Evolutionary conservation across 2,113 vertebrate genomes (phyloP).

Genomic region (Amazona vittata): DNA sequence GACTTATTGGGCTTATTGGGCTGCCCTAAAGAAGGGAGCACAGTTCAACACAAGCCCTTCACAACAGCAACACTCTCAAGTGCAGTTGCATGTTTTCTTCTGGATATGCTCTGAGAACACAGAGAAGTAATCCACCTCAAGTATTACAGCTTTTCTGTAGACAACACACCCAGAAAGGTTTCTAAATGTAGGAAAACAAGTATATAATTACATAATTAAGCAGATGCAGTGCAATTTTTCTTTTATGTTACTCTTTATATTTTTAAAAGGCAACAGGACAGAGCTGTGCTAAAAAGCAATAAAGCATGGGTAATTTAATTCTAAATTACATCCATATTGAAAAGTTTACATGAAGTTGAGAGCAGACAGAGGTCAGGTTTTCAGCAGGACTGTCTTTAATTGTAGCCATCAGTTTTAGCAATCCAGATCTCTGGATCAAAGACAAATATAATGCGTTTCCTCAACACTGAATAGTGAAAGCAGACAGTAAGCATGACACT

Average conservation of each 20-base stretch:
- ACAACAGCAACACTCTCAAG: not conserved
- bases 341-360: constrained; percentile 91
- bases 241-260: constrained; percentile 77
- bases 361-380: constrained; percentile 84
- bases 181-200: constrained; percentile 78
- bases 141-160: constrained; percentile 24
- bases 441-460: constrained; percentile 78
- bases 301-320: constrained; percentile 92
- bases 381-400: constrained; percentile 83
- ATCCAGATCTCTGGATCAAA: constrained; percentile 80
- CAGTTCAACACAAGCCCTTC: not conserved
- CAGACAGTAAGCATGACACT: constrained; percentile 71
- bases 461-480: constrained; percentile 69
- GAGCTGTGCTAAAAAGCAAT: constrained; percentile 86
- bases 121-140: not conserved
- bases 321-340: constrained; percentile 93
- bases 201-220: constrained; percentile 78
- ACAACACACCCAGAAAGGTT: constrained; percentile 61
- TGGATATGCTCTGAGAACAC: not conserved
- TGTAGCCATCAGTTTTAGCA: constrained; percentile 81
- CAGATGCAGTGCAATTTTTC: constrained; percentile 77
- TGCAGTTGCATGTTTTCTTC: not conserved
- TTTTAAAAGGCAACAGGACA: constrained; percentile 81
- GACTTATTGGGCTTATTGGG: not conserved
- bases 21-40: not conserved